Conservation (phyloP, 2,797 vertebrate species). For the Sorex maritimensis region DNA sequence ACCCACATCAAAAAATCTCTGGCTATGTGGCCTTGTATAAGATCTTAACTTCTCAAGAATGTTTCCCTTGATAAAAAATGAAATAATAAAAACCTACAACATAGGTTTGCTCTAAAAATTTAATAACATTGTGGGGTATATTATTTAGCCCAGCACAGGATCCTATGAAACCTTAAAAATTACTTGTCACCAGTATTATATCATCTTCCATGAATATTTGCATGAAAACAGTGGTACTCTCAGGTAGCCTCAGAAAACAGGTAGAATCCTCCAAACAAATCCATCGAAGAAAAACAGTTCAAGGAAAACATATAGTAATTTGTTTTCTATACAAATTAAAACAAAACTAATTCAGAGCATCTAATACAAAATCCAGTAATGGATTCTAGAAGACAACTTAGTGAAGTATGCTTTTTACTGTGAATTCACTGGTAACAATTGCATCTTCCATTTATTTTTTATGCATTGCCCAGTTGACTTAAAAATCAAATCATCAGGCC, state of each 20-base stretch:
- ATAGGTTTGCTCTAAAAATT: neutral
- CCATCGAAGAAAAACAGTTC: neutral
- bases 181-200: neutral
- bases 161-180: neutral
- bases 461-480: neutral
- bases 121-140: neutral
- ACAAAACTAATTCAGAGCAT: neutral
- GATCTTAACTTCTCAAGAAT: conserved; percentile 6
- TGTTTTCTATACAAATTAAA: too few relatives aligned
- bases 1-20: neutral
- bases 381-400: neutral
- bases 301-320: neutral
- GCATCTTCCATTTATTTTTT: conserved; percentile 48
- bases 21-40: neutral
- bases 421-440: neutral
- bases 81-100: neutral
- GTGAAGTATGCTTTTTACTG: conserved; percentile 56
- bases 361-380: neutral
- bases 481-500: neutral
- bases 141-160: neutral
- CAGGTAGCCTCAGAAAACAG: neutral
- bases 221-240: neutral
- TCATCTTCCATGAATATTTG: neutral
- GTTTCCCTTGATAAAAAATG: neutral
- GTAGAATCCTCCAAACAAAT: neutral